Evolutionary conservation across 2,888 invertebrate species (phyloP).

Genomic region (Euspilapteryx auroguttella): DNA sequence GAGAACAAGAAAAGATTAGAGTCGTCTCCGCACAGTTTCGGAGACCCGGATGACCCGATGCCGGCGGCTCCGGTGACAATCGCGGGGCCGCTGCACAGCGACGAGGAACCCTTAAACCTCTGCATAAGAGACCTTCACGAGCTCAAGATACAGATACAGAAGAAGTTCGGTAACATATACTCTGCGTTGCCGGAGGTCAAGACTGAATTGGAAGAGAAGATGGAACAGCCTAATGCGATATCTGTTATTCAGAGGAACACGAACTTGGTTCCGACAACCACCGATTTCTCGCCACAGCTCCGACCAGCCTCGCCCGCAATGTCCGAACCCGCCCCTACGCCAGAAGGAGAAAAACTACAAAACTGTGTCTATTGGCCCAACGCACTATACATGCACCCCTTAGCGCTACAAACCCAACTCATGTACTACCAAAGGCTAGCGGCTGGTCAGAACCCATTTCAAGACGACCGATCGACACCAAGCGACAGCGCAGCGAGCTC

Average conservation of each 20-base stretch:
- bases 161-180: slow-evolving; percentile 66
- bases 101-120: slow-evolving; percentile 79
- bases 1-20: slow-evolving; percentile 58
- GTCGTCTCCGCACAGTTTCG: slow-evolving; percentile 28
- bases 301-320: slow-evolving; percentile 29
- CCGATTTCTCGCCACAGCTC: slow-evolving; percentile 28
- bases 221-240: slow-evolving; percentile 41
- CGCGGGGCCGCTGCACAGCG: slow-evolving; percentile 28
- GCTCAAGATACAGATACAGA: slow-evolving; percentile 65
- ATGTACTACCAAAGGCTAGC: slow-evolving; percentile 77
- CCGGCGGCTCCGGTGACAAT: slow-evolving; percentile 31
- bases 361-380: slow-evolving; percentile 73
- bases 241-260: slow-evolving; percentile 50
- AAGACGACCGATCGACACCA: slow-evolving; percentile 19
- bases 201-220: slow-evolving; percentile 57
- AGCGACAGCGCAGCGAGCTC: slow-evolving; percentile 27
- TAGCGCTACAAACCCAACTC: slow-evolving; percentile 71
- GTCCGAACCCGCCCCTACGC: slow-evolving; percentile 41
- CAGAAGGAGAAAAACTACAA: slow-evolving; percentile 30
- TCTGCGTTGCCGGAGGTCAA: slow-evolving; percentile 60
- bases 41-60: slow-evolving; percentile 34
- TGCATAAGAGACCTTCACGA: slow-evolving; percentile 78
- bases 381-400: slow-evolving; percentile 72
- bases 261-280: slow-evolving; percentile 32
- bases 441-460: slow-evolving; percentile 37